Evolutionary conservation across 2,888 invertebrate species (phyloP).

Genomic region (Notocelia uddmanniana): DNA sequence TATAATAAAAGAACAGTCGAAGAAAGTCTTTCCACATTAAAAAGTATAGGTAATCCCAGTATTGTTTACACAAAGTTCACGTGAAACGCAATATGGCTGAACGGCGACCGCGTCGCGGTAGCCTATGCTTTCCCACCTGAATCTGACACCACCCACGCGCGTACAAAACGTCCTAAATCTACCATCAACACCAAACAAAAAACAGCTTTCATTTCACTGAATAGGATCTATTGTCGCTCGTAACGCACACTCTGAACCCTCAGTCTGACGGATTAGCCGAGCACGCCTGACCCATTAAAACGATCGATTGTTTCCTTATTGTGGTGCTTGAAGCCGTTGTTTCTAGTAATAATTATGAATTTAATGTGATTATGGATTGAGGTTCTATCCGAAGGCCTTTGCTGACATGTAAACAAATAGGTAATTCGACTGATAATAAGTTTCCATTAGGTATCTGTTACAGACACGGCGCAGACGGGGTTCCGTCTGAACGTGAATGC

Average conservation of each 20-base stretch:
- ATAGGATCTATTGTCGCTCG: conserved; percentile 72
- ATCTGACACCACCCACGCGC: conserved; percentile 75
- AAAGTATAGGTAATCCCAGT: conserved; percentile 63
- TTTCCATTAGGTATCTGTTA: conserved; percentile 1
- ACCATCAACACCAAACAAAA: conserved; percentile 57
- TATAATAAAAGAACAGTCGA: conserved; percentile 50
- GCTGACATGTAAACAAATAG: neutral
- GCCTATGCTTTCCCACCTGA: conserved; percentile 84
- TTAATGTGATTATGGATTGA: conserved; percentile 55
- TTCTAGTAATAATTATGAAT: conserved; percentile 71
- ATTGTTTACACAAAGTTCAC: conserved; percentile 76
- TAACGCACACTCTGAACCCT: conserved; percentile 63
- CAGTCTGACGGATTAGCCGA: conserved; percentile 78
- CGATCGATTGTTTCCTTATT: conserved; percentile 86
- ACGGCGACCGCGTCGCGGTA: conserved; percentile 82
- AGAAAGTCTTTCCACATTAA: conserved; percentile 59
- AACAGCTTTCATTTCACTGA: conserved; percentile 61
- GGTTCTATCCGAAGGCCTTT: conserved; percentile 16
- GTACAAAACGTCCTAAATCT: conserved; percentile 67
- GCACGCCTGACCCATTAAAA: conserved; percentile 84
- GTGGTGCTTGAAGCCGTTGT: conserved; percentile 68
- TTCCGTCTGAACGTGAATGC: conserved; percentile 7
- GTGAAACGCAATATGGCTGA: conserved; percentile 80
- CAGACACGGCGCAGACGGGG: neutral
- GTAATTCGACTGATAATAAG: conserved; percentile 10